phyloP scores from a whole-genome alignment of 2,888 invertebrate species.

The Cataglyphis rosenhaueri region DNA sequence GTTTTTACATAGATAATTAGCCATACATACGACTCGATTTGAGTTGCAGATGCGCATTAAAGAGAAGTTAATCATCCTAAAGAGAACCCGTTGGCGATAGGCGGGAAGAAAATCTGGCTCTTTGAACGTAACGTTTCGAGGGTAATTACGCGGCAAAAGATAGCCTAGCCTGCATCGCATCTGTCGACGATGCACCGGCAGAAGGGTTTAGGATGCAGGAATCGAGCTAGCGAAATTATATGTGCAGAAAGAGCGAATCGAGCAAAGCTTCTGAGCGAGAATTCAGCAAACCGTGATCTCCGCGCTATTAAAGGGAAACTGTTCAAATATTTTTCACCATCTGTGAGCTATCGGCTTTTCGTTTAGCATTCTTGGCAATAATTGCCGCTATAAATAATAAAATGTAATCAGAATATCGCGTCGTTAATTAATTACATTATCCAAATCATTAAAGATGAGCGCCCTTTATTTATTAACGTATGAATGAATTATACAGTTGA shows the following conservation, averaged over 20 bases:
- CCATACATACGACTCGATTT: background rate
- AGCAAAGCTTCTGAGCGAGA: slow-evolving; percentile 28
- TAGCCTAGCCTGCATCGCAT: slow-evolving; percentile 26
- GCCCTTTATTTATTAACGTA: background rate
- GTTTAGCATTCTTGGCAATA: background rate
- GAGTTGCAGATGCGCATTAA: background rate
- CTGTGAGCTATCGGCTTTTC: background rate
- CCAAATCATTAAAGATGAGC: background rate
- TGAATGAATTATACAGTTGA: background rate
- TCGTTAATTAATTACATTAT: slow-evolving; percentile 6
- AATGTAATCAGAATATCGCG: background rate
- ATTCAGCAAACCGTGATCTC: slow-evolving; percentile 36
- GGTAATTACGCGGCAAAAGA: slow-evolving; percentile 46
- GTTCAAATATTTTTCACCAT: slow-evolving; percentile 19
- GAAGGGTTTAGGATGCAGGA: slow-evolving; percentile 29
- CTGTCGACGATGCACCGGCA: slow-evolving; percentile 18
- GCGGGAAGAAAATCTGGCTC: slow-evolving; percentile 29
- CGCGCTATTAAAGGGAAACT: slow-evolving; percentile 23
- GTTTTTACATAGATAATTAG: slow-evolving; percentile 20
- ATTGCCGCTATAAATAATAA: background rate
- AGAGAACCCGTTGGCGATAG: slow-evolving; percentile 13
- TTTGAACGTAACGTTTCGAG: slow-evolving; percentile 35
- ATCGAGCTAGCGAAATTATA: slow-evolving; percentile 40
- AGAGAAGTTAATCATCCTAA: slow-evolving; percentile 6
- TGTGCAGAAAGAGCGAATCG: slow-evolving; percentile 45